phyloP scores from a whole-genome alignment of 1,140 invertebrate species.

The Lamellibrachia luymesi region DNA sequence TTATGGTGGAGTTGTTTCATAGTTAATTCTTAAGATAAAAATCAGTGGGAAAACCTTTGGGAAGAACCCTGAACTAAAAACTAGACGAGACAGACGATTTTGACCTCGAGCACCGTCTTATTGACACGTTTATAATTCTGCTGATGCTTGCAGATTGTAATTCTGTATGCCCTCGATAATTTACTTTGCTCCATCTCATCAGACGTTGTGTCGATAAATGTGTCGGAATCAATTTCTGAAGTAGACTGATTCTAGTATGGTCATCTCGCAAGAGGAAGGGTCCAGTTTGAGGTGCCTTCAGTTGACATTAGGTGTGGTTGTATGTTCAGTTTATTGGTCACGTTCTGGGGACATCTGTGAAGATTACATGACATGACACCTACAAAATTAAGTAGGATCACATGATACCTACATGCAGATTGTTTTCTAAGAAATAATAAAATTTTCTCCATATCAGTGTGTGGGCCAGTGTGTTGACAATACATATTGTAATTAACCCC shows the following conservation, averaged over 20 bases:
- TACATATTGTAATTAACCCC: background rate
- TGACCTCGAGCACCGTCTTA: no score
- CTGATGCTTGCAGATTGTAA: background rate
- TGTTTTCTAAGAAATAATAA: background rate
- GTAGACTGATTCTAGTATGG: background rate
- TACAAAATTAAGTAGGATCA: background rate
- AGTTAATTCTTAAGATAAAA: no score
- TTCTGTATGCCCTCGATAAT: background rate
- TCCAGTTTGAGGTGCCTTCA: background rate
- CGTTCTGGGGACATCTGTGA: background rate
- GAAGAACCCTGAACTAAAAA: background rate
- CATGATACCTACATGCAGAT: background rate
- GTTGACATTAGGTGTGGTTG: background rate
- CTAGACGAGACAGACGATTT: background rate
- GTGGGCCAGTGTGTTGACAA: background rate
- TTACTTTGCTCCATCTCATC: background rate
- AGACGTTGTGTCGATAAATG: background rate
- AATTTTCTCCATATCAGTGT: no score
- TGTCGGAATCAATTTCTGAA: background rate
- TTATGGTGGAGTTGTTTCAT: no score
- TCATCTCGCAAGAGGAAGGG: background rate
- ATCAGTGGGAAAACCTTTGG: background rate
- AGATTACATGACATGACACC: background rate
- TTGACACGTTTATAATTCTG: background rate
- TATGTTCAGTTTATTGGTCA: background rate